Percentiles rank a stretch among this genome's conserved stretches.
These are phyloP conservation scores for Eulemur macaco DNA, from an alignment of 2,113 vertebrate genomes.

Conservation along the genomic window DNA sequence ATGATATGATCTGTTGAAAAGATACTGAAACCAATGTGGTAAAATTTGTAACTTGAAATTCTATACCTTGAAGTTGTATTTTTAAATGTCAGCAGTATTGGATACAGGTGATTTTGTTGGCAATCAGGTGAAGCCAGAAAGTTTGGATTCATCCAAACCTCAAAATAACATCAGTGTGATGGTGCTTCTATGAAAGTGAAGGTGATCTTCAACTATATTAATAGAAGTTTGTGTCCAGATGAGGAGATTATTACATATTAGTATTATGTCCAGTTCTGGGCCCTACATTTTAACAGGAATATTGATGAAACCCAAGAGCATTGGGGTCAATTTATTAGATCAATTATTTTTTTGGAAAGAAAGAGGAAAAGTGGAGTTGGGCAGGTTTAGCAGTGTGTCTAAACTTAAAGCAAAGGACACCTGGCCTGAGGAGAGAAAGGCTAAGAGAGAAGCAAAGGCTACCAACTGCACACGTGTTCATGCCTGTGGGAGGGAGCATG, in stretches of 20 bases:
- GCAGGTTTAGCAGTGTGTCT: background rate
- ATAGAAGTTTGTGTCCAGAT: background rate
- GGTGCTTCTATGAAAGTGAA: background rate
- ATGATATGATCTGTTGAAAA: background rate
- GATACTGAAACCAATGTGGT: background rate
- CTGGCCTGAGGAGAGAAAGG: background rate
- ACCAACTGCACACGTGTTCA: background rate
- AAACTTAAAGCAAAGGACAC: background rate
- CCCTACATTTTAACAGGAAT: background rate
- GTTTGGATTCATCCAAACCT: background rate
- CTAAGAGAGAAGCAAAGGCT: background rate
- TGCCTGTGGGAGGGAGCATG: background rate
- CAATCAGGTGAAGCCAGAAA: conserved; percentile 8
- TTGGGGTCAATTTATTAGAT: background rate
- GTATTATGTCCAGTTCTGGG: background rate
- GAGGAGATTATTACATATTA: background rate
- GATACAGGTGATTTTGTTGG: background rate
- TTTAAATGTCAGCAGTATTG: background rate
- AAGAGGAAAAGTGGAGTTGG: background rate
- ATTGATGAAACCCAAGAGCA: background rate
- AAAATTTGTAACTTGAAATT: background rate
- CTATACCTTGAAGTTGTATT: background rate
- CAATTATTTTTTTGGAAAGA: background rate
- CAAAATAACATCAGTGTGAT: background rate
- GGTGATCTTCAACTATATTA: background rate